phyloP scores from a whole-genome alignment of 2,888 invertebrate genomes.

The Ectropis crepuscularia region DNA sequence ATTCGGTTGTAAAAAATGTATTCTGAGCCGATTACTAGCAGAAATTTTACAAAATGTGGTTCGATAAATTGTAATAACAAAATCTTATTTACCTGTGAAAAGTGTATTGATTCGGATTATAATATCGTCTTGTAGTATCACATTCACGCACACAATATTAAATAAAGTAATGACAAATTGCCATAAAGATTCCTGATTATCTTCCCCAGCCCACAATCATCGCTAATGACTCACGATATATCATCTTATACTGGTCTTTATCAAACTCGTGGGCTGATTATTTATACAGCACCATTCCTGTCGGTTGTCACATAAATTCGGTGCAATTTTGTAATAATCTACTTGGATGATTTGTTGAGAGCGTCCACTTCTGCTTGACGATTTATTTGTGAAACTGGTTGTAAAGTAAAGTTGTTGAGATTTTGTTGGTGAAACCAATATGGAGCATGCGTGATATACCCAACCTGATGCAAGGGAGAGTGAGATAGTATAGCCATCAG shows the following conservation, averaged over 20 bases:
- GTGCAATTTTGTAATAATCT: conserved; percentile 14
- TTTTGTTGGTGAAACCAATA: neutral
- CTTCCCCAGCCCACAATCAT: conserved; percentile 9
- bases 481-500: too few relatives aligned
- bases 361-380: conserved; percentile 1
- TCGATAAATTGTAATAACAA: too few relatives aligned
- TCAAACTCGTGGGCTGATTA: conserved; percentile 16
- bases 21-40: too few relatives aligned
- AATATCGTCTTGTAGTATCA: too few relatives aligned
- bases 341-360: conserved; percentile 10
- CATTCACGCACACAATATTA: too few relatives aligned
- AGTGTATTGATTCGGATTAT: too few relatives aligned
- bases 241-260: conserved; percentile 12
- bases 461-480: too few relatives aligned
- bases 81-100: too few relatives aligned
- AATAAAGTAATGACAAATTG: conserved; percentile 5
- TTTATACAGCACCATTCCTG: conserved; percentile 16
- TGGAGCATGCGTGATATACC: too few relatives aligned
- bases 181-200: conserved; percentile 8
- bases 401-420: neutral
- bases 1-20: too few relatives aligned
- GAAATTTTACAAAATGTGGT: too few relatives aligned
- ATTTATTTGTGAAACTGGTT: neutral
- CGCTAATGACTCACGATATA: conserved; percentile 10
- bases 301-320: conserved; percentile 9